Percentiles rank a stretch among this genome's conserved stretches.
Conservation (phyloP, 2,888 invertebrate genomes). For the Tupiocoris notatus region DNA sequence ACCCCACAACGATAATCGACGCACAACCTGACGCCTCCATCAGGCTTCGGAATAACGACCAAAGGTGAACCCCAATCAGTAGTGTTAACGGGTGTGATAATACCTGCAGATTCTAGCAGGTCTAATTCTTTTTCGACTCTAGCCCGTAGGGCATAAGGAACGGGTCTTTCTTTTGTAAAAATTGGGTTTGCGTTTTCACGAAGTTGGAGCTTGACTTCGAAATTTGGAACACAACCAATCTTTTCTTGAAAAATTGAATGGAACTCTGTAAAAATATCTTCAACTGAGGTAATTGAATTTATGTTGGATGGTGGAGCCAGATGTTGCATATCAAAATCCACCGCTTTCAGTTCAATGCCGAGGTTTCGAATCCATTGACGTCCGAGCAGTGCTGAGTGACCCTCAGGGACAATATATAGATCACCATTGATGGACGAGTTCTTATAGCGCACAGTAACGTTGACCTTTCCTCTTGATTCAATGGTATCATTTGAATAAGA, state of each 20-base stretch:
- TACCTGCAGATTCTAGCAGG: conserved; percentile 29
- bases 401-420: not conserved
- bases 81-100: conserved; percentile 25
- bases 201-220: conserved; percentile 33
- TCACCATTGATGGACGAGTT: not conserved
- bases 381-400: not conserved
- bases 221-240: not conserved
- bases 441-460: not conserved
- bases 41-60: not conserved
- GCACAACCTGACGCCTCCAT: not conserved
- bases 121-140: conserved; percentile 34
- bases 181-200: conserved; percentile 29
- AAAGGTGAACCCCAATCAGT: conserved; percentile 32
- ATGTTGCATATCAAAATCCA: no score
- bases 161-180: conserved; percentile 18
- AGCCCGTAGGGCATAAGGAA: conserved; percentile 30
- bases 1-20: not conserved
- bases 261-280: not conserved
- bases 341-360: not conserved
- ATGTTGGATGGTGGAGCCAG: not conserved
- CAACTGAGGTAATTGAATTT: not conserved
- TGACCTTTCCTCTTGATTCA: not conserved
- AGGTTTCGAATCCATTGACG: conserved; percentile 14
- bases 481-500: not conserved
- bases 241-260: not conserved